Base-by-base conservation (phyloP, 2,888 invertebrate genomes). In the Euplagia quadripunctaria region DNA sequence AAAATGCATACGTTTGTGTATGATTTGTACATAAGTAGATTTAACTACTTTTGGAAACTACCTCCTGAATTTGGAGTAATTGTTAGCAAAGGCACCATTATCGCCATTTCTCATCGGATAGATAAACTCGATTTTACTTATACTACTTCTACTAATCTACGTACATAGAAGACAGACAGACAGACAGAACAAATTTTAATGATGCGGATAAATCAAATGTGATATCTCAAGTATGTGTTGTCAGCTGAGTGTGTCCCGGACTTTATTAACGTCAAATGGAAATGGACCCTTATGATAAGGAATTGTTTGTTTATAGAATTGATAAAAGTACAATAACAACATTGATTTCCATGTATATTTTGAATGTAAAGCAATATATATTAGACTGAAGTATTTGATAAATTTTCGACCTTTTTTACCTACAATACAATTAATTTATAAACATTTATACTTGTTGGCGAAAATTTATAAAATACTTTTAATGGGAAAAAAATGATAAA, bases 361-460 rank as follows among this genome's bases (percentile, higher is more conserved):
- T 94, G 92, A 90, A 93, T 93, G 89, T 88, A 90, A 94, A 95
- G 94, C 95, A 95, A 95, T 95, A 95, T 90, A 89, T 90, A 89
- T 91, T 94, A 95, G 94, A 95, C 93, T 94, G 94, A 92, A 93
- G 94, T 94, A 88, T 94, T 94, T 88, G 83, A 93, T 94, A 92
- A 93, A 94, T 92, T 88, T 88, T 91, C 88, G 90, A 92, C 94
- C 90, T 82, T 85, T 87, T 89, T 88, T 88, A 87, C 86, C 83
- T 89, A 84, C 87, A 85, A 89, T 87, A 89, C 82, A 85, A 84
- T 88, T 88, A 91, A 91, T 93, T 92, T 92, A 88, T 89, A 86
- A 88, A 85, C 84, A 80, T 88, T 89, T 90, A 89, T 92, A 89
- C 88, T 86, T 87, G 84, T 79, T 74, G 90, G 94, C 93, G 93